phyloP scores from a whole-genome alignment of 2,797 vertebrate genomes.

The Cacajao melanocephalus region DNA sequence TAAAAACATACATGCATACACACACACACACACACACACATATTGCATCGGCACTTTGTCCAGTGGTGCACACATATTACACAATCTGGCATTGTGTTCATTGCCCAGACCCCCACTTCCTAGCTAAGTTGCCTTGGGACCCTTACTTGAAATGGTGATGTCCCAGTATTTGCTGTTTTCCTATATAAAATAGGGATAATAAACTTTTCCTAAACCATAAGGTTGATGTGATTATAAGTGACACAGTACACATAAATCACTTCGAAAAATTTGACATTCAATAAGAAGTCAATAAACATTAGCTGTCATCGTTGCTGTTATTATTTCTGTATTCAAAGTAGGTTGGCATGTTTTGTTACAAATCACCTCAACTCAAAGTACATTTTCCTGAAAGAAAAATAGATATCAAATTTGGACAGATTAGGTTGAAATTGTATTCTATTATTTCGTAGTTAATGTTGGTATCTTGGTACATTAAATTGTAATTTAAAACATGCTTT shows the following conservation, averaged over 20 bases:
- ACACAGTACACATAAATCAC: neutral
- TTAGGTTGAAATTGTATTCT: neutral
- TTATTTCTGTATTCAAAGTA: neutral
- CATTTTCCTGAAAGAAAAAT: conserved; percentile 7
- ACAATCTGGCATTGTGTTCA: neutral
- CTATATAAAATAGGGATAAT: neutral
- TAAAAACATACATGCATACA: neutral
- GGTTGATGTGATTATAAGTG: neutral
- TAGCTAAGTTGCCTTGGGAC: neutral
- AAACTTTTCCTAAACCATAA: neutral
- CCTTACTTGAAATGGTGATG: neutral
- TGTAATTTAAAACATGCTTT: neutral
- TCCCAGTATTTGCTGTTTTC: neutral
- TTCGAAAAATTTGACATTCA: neutral
- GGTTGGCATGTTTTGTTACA: neutral
- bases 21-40: neutral
- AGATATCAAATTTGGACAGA: neutral
- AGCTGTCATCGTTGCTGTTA: neutral
- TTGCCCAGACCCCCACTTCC: neutral
- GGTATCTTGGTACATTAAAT: neutral
- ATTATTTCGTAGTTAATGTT: conserved; percentile 34
- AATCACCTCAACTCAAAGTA: neutral
- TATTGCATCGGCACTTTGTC: neutral
- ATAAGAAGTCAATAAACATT: neutral
- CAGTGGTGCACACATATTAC: neutral